Conservation (phyloP, 2,113 vertebrate species). For the Thinocorus orbignyianus region DNA sequence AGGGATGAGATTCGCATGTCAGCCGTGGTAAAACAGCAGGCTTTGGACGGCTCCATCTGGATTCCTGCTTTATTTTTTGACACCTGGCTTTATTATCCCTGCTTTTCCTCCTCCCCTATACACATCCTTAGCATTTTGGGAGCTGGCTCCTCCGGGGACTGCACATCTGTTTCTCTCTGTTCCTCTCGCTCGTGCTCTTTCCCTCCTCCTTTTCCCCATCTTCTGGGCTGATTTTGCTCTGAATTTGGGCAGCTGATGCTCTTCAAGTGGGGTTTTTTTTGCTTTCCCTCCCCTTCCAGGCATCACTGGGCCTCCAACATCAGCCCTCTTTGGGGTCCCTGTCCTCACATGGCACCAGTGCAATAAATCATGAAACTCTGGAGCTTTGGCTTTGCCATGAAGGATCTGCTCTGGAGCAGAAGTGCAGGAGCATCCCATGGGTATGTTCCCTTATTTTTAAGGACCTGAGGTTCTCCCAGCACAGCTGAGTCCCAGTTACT, state of each 20-base stretch:
- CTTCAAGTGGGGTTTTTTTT: accelerated
- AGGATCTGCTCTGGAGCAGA: neutral
- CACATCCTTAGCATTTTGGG: neutral
- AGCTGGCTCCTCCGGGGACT: neutral
- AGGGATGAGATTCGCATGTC: neutral
- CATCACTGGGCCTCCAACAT: neutral
- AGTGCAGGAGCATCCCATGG: neutral
- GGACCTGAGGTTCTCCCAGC: neutral
- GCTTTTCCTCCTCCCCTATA: neutral
- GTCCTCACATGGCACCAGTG: accelerated
- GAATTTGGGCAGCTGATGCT: neutral
- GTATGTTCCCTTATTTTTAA: neutral
- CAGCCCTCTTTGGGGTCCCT: accelerated
- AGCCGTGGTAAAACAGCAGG: neutral
- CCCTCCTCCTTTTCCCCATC: neutral
- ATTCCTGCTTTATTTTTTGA: neutral
- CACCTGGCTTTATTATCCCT: neutral
- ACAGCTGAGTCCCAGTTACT: accelerated
- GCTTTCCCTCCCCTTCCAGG: neutral
- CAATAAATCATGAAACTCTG: neutral
- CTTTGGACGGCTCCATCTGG: slow-evolving; percentile 57
- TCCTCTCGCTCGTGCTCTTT: neutral
- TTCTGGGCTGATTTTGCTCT: neutral
- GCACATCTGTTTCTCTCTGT: neutral
- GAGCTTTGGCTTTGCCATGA: neutral